Evolutionary conservation across 2,888 invertebrate genomes (phyloP).

Genomic region (Acrobasis consociella): DNA sequence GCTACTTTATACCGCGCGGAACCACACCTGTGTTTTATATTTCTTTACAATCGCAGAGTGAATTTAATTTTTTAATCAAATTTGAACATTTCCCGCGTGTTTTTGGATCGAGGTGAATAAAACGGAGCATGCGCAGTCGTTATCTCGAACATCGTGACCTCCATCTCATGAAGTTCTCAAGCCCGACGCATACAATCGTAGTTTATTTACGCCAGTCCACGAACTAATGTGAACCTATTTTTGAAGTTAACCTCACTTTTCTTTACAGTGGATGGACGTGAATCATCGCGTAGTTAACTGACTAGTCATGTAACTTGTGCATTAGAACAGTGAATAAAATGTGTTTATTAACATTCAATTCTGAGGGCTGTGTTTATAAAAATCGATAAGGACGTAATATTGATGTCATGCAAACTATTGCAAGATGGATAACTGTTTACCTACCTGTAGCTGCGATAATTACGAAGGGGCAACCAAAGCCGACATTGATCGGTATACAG

Average conservation of each 20-base stretch:
- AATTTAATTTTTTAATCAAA: slow-evolving; percentile 18
- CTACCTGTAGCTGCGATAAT: slow-evolving; percentile 73
- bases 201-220: slow-evolving; percentile 62
- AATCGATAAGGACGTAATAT: slow-evolving; percentile 60
- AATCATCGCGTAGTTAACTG: slow-evolving; percentile 43
- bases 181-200: slow-evolving; percentile 41
- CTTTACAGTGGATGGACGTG: slow-evolving; percentile 42
- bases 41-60: slow-evolving; percentile 9
- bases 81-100: slow-evolving; percentile 42
- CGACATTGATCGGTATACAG: slow-evolving; percentile 77
- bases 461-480: slow-evolving; percentile 69
- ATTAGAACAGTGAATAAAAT: slow-evolving; percentile 8
- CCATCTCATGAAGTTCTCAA: slow-evolving; percentile 30
- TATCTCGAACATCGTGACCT: slow-evolving; percentile 48
- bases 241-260: slow-evolving; percentile 72
- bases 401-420: slow-evolving; percentile 50
- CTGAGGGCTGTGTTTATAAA: slow-evolving; percentile 31
- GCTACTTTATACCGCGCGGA: slow-evolving; percentile 4
- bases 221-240: slow-evolving; percentile 61
- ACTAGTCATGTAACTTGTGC: slow-evolving; percentile 4
- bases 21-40: slow-evolving; percentile 22
- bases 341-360: slow-evolving; percentile 21
- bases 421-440: slow-evolving; percentile 77
- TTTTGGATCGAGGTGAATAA: slow-evolving; percentile 36
- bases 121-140: slow-evolving; percentile 54